Base-by-base conservation (phyloP, 37 sponge, comb jelly and placozoan genomes). In the Hexactinellida sp. region DNA sequence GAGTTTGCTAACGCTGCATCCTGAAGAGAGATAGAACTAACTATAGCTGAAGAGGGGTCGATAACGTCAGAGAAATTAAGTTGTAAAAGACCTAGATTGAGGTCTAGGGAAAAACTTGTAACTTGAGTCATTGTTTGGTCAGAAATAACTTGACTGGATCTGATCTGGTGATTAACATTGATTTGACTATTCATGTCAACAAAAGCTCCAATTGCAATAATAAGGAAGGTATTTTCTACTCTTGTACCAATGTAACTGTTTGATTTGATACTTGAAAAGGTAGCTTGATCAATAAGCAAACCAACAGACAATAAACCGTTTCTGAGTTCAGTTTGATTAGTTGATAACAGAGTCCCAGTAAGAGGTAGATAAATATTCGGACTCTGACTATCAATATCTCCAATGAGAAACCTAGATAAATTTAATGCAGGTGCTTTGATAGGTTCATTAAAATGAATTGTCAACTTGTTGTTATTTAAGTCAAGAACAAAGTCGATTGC, bases 381-480 rank as follows among this genome's bases (percentile, higher is more conserved):
- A n/a, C 87, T 54, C 38, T 84, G 82, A 7, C 36, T 30, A 30
- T 37, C 82, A 36, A 85, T 82, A 16, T 87, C 76, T 36, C 87
- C 89, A 28, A 95, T 88, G 0, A 86, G 87, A 10, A 95, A 54
- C 0, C 89, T 87, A 37, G 90, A 28, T 37, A 91, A 82, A 37
- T 88, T 89, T 13, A 95, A 32, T 36, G 87, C 85, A 19, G 63
- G 36, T 0, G 90, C 87, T 83, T 87, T 82, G 1, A 95, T 91
- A 0, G 93, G 95, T 52, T 95, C 95, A 85, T 91, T 71, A 63
- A 92, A 95, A 0, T 82, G 84, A 30, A 95, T 37, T 28, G 38
- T 51, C 0, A 95, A 19, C 0, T 28, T 37, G 37, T 90, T 82
- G 36, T 38, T 38, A 85, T 95, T 88, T 39, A 91, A 54, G 84